phyloP scores from a whole-genome alignment of 2,888 invertebrate species.

The Odontomyia ornata region DNA sequence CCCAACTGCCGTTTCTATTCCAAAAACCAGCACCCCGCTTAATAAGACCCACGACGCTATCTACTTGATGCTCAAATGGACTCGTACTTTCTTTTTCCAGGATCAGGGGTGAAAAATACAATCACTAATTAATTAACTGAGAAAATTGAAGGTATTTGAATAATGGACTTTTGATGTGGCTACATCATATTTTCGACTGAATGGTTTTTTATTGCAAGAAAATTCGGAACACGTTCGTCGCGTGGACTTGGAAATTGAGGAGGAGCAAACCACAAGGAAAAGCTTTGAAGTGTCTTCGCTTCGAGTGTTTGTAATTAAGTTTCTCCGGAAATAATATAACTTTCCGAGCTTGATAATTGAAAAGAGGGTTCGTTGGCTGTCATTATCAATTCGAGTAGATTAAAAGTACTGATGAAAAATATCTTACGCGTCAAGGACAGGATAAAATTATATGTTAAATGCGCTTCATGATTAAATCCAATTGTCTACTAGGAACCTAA shows the following conservation, averaged over 20 bases:
- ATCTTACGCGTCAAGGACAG: too few relatives aligned
- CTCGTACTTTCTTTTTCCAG: neutral
- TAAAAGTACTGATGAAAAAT: too few relatives aligned
- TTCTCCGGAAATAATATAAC: slow-evolving; percentile 3
- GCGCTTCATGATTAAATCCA: too few relatives aligned
- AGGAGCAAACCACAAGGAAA: neutral
- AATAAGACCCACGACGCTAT: neutral
- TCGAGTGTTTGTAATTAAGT: neutral
- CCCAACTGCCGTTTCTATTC: neutral
- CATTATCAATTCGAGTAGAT: neutral
- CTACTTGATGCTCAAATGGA: neutral
- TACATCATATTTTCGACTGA: neutral
- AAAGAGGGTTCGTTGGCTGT: neutral
- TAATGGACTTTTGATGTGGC: slow-evolving; percentile 37
- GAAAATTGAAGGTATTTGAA: slow-evolving; percentile 36
- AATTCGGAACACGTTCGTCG: slow-evolving; percentile 1
- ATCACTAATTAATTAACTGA: slow-evolving; percentile 38
- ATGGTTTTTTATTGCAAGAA: neutral
- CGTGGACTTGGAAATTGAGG: too few relatives aligned
- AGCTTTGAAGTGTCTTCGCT: neutral
- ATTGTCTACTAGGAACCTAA: too few relatives aligned
- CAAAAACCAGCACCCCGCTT: neutral
- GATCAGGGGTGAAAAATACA: slow-evolving; percentile 21
- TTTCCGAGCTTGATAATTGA: neutral
- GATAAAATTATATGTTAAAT: too few relatives aligned